A percentile compares a stretch with the other conserved stretches of the same genome.
These are phyloP conservation scores for Phalangium opilio DNA, from an alignment of 2,888 invertebrate species.

Conservation along the genomic window DNA sequence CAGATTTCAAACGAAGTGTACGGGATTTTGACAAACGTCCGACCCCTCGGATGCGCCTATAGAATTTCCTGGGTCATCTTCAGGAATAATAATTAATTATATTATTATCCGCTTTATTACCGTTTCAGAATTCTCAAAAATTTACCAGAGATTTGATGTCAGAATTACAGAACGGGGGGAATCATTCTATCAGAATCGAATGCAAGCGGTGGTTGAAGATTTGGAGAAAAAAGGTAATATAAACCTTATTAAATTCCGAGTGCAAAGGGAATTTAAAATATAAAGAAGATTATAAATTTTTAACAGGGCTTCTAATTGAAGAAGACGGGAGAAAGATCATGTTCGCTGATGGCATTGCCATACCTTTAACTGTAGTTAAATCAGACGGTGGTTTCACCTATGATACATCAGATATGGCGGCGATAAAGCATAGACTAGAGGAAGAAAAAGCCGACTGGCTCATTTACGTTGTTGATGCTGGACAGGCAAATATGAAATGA, in stretches of 20 bases:
- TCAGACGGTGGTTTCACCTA: slow-evolving; percentile 94
- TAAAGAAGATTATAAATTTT: too few species aligned
- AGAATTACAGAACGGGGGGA: slow-evolving; percentile 75
- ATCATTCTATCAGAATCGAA: slow-evolving; percentile 87
- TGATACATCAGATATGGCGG: slow-evolving; percentile 94
- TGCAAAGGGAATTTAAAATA: too few species aligned
- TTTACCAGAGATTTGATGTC: slow-evolving; percentile 69
- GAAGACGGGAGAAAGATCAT: slow-evolving; percentile 45
- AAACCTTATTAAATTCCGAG: too few species aligned
- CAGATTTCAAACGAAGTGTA: too few species aligned
- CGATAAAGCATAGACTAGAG: slow-evolving; percentile 50
- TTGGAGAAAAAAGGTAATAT: slow-evolving; percentile 45
- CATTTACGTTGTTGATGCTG: slow-evolving; percentile 84
- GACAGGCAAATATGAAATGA: slow-evolving; percentile 70
- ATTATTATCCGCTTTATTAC: background rate
- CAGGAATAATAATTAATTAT: too few species aligned
- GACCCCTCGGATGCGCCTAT: too few species aligned
- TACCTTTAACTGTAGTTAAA: slow-evolving; percentile 88
- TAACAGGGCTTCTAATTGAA: slow-evolving; percentile 35
- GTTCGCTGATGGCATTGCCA: slow-evolving; percentile 30
- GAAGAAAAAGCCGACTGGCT: slow-evolving; percentile 69
- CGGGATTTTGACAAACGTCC: too few species aligned
- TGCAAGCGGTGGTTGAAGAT: slow-evolving; percentile 61
- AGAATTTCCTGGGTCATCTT: too few species aligned
- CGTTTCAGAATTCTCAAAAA: slow-evolving; percentile 61